Percentiles rank a stretch among this genome's conserved stretches.
phyloP scores from a whole-genome alignment of 2,797 vertebrate genomes.

The Pipistrellus nathusii region DNA sequence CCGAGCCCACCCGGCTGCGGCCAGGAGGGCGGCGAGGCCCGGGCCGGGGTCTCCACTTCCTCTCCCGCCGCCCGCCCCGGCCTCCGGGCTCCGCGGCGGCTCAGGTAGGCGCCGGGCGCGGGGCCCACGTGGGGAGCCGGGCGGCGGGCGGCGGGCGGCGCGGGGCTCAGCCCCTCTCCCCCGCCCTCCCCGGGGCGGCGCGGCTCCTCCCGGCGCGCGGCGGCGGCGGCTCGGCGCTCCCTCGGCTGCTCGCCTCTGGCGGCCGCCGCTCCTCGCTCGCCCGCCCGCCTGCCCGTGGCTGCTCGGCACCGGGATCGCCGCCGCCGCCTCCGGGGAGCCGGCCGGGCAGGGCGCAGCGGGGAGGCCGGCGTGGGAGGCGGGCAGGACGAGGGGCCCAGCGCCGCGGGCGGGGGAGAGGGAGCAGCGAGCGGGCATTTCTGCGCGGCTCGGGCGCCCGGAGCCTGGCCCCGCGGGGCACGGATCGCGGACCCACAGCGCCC shows the following conservation, averaged over 20 bases:
- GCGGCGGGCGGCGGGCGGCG: background rate
- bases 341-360: constrained; percentile 72
- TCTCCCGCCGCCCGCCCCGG: background rate
- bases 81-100: background rate
- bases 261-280: background rate
- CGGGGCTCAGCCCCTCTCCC: constrained; percentile 1
- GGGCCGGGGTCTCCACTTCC: background rate
- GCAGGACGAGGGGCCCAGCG: constrained; percentile 72
- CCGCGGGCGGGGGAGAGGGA: constrained; percentile 69
- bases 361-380: constrained; percentile 34
- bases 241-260: background rate
- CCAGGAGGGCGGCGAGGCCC: background rate
- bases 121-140: constrained; percentile 62
- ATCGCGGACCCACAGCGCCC: constrained; percentile 58
- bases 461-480: constrained; percentile 32
- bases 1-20: constrained; percentile 43
- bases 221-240: background rate
- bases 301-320: constrained; percentile 31
- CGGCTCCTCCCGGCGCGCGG: constrained; percentile 58
- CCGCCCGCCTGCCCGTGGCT: background rate
- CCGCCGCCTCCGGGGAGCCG: constrained; percentile 46
- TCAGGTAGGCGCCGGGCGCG: constrained; percentile 61
- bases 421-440: constrained; percentile 72
- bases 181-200: constrained; percentile 14
- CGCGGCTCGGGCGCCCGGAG: constrained; percentile 75